Evolutionary conservation across 2,113 vertebrate genomes (phyloP).

Genomic region (Pelecanus crispus): DNA sequence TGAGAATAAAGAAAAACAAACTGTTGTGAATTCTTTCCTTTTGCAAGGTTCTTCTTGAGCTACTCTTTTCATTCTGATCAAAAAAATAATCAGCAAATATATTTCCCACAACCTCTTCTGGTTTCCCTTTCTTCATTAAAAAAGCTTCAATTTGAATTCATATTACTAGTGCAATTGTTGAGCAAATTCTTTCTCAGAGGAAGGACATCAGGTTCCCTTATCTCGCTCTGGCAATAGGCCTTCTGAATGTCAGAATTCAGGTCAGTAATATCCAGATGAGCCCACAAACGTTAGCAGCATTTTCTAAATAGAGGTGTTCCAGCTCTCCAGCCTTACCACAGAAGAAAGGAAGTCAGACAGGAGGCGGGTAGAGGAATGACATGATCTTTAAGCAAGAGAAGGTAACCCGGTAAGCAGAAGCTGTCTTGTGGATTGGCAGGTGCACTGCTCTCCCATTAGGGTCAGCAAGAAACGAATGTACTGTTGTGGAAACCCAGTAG

Average conservation of each 20-base stretch:
- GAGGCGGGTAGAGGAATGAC: neutral
- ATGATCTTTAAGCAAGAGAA: neutral
- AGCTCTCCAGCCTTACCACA: neutral
- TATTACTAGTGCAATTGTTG: neutral
- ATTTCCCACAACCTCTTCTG: neutral
- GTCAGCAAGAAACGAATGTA: neutral
- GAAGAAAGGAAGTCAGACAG: neutral
- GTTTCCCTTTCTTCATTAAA: neutral
- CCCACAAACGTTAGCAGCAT: neutral
- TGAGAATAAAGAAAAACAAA: neutral
- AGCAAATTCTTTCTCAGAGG: neutral
- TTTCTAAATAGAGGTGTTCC: neutral
- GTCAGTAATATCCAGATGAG: neutral
- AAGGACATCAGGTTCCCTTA: neutral
- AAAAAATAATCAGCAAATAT: neutral
- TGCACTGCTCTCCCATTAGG: neutral
- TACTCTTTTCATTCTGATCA: neutral
- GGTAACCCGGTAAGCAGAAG: neutral
- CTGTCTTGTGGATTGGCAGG: neutral
- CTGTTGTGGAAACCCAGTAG: neutral
- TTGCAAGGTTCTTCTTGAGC: neutral
- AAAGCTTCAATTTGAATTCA: neutral
- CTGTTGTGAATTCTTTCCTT: neutral
- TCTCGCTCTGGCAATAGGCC: neutral
- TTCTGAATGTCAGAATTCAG: neutral